Percentiles rank a stretch among this genome's conserved stretches.
Conservation (phyloP, 2,888 invertebrate genomes). For the Xiphydria camelus region DNA sequence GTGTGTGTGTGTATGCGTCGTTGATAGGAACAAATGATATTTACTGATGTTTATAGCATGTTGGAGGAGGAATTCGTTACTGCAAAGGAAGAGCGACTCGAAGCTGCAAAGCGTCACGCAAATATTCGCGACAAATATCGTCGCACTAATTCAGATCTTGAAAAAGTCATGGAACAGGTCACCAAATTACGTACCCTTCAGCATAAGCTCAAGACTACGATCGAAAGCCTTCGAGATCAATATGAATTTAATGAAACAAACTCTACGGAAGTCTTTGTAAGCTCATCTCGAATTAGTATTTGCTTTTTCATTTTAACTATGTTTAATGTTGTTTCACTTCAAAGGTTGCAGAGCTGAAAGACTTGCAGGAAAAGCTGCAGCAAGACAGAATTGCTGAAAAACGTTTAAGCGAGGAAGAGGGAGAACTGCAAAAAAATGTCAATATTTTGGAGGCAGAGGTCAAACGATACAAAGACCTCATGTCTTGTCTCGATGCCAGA, state of each 20-base stretch:
- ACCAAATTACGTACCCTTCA: constrained; percentile 26
- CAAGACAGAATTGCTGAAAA: constrained; percentile 33
- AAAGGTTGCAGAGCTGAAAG: constrained; percentile 51
- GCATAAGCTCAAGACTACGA: constrained; percentile 26
- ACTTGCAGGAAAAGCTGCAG: constrained; percentile 46
- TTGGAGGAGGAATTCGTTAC: constrained; percentile 23
- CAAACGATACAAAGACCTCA: constrained; percentile 29
- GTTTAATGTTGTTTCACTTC: neutral
- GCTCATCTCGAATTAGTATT: constrained; percentile 17
- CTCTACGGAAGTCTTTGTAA: constrained; percentile 38
- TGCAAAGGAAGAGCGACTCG: neutral
- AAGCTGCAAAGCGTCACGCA: constrained; percentile 16
- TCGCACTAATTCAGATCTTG: constrained; percentile 27
- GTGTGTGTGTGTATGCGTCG: too few relatives aligned
- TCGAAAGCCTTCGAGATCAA: constrained; percentile 40
- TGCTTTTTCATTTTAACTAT: neutral
- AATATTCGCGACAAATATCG: constrained; percentile 28
- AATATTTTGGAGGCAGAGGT: constrained; percentile 53
- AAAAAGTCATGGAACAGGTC: constrained; percentile 27
- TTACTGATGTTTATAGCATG: too few relatives aligned
- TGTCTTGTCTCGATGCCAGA: constrained; percentile 29
- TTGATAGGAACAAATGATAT: too few relatives aligned
- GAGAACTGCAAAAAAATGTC: constrained; percentile 53
- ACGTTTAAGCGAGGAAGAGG: constrained; percentile 45
- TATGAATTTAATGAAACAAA: constrained; percentile 28